Evolutionary conservation across 2,888 invertebrate species (phyloP), one percentile per base, ranked within the genome.

Genomic region (Iselma pallidipennis): DNA sequence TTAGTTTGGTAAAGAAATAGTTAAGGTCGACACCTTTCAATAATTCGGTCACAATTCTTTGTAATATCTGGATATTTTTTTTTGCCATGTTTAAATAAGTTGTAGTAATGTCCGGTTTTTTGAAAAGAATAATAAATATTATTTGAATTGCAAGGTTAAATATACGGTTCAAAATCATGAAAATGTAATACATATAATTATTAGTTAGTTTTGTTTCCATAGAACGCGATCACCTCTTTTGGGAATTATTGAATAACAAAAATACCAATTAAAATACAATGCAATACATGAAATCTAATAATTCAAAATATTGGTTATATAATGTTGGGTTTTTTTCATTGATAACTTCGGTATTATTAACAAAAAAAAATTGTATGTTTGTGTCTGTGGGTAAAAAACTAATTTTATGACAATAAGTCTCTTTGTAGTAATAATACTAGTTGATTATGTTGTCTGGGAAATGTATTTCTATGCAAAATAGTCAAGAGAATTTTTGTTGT

Each of bases 391-490:
- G n/a, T n/a, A n/a, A n/a, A n/a, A n/a, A n/a, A n/a, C 2, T 23
- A 45, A 45, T 45, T 23, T 31, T n/a, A n/a, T 23, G 23, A 45
- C 45, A 45, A 45, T 45, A 45, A 23, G 45, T 9, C 45, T 23
- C 23, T 45, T 21, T 45, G 2, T 31, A 3, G 2, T n/a, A 14
- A 16, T n/a, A n/a, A 37, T 37, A 16, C 16, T 37, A 14, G 14
- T 37, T 37, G 16, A 37, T 37, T 37, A 37, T 9, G 21, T 51
- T 2, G 19, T 21, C 51, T 52, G 52, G 31, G 52, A 52, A 52
- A 23, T 28, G 16, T 37, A 37, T 37, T 37, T 37, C 42, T 37
- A 31, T 52, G 52, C 52, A 52, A 52, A 52, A n/a, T n/a, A n/a
- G n/a, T n/a, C n/a, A n/a, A n/a, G n/a, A n/a, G n/a, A n/a, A 31